Conservation (phyloP, 2,113 vertebrate species). For the Danio rerio region GRCz12tu NC_133194.1:4168001-4168500, state of each 20-base stretch:
- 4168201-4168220: background rate
- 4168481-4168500: no score
- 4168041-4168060: background rate
- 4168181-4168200: background rate
- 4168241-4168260: background rate
- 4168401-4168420: no score
- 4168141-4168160: constrained; percentile 2
- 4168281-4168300: no score
- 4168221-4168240: background rate
- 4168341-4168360: no score
- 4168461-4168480: no score
- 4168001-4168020: background rate
- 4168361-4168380: no score
- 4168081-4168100: constrained; percentile 4
- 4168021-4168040: background rate
- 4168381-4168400: no score
- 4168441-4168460: no score
- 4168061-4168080: background rate
- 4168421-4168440: no score
- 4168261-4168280: no score
- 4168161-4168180: background rate
- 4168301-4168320: no score
- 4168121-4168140: background rate
- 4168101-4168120: background rate
- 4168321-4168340: no score